A percentile compares a stretch with the other conserved stretches of the same genome.
These are phyloP conservation scores for Aspidoscelis tigris DNA, from an alignment of 2,113 vertebrate genomes.

Conservation along the genomic window DNA sequence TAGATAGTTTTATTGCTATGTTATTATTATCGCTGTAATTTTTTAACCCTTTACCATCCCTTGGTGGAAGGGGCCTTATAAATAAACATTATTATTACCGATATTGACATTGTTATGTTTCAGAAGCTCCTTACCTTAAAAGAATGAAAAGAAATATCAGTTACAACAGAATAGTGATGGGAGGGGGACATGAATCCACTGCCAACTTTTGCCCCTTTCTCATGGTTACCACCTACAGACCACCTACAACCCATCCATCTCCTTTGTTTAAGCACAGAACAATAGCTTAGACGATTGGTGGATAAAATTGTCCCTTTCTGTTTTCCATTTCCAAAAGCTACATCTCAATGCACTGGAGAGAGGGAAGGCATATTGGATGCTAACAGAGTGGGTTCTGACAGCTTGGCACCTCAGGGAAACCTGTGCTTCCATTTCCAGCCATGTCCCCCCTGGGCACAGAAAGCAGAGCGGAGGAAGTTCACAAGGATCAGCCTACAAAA, in stretches of 20 bases:
- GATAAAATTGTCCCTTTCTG: slow-evolving; percentile 33
- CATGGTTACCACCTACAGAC: background rate
- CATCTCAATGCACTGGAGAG: background rate
- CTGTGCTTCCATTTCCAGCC: slow-evolving; percentile 72
- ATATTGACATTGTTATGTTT: no score
- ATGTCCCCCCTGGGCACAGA: slow-evolving; percentile 65
- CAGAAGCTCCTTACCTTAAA: no score
- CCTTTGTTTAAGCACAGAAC: slow-evolving; percentile 31
- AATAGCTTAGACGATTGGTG: slow-evolving; percentile 1
- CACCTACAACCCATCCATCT: background rate
- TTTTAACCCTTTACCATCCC: no score
- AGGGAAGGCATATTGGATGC: slow-evolving; percentile 10
- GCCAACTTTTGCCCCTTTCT: no score
- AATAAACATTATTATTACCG: no score
- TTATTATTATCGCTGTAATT: no score
- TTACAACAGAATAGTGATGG: no score
- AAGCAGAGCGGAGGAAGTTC: slow-evolving; percentile 49
- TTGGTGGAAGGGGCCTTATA: no score
- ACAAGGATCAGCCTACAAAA: slow-evolving; percentile 58
- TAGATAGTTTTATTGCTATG: no score
- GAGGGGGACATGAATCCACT: no score
- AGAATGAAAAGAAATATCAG: no score
- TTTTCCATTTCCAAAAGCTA: slow-evolving; percentile 52
- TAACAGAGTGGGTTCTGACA: slow-evolving; percentile 61
- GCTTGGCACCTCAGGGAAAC: slow-evolving; percentile 49